Evolutionary conservation across 2,113 vertebrate species (phyloP).

Genomic region (Rhea americana): DNA sequence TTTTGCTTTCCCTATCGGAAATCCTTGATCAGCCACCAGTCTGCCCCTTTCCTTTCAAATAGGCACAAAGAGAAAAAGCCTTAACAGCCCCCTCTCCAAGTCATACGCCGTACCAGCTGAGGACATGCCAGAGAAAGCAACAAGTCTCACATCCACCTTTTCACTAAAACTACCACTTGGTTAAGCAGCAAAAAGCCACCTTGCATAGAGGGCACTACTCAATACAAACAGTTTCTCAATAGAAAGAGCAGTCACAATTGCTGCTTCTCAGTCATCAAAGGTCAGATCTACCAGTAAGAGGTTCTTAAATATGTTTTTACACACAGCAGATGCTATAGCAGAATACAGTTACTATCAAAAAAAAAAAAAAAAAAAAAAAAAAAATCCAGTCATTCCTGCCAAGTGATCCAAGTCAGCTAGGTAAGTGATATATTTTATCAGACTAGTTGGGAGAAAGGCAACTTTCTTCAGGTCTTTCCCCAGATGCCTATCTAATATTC

Average conservation of each 20-base stretch:
- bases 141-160: neutral
- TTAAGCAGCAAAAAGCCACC: neutral
- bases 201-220: neutral
- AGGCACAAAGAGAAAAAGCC: accelerated
- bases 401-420: neutral
- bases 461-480: neutral
- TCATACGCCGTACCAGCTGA: neutral
- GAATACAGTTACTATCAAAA: neutral
- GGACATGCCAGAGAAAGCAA: neutral
- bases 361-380: neutral
- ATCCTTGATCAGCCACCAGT: neutral
- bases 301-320: neutral
- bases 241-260: neutral
- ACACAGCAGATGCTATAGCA: neutral
- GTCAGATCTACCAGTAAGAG: neutral
- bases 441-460: neutral
- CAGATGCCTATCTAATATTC: neutral
- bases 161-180: neutral
- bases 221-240: accelerated
- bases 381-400: neutral
- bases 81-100: accelerated
- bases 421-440: neutral
- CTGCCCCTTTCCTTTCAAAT: too few relatives aligned
- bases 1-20: too few relatives aligned
- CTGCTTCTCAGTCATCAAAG: neutral